Base-by-base conservation (phyloP, 1,140 invertebrate genomes). In the Epicauta chinensis region DNA sequence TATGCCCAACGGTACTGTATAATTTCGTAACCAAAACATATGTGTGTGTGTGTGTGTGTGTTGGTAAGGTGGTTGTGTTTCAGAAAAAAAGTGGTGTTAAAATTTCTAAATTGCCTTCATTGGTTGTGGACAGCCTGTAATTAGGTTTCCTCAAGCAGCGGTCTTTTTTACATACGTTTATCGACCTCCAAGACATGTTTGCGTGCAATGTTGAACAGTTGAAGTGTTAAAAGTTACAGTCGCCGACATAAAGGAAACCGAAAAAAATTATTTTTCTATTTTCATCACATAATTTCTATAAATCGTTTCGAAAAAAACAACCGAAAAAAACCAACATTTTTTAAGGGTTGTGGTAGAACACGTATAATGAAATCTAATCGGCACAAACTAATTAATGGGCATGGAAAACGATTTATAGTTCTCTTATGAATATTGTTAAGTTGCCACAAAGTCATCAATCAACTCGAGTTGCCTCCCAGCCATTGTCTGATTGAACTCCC, bases 31-130 rank as follows among this genome's bases (percentile, higher is more conserved):
- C 47, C 46, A 51, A 59, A 59, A 56, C 51, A 39, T 49, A 29
- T 37, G 35, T 56, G 52, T 54, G 49, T 46, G 53, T 49, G 43
- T 51, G 23, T 46, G 31, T 57, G 53, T 53, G 53, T 42, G 51
- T 32, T 34, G 23, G 34, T 36, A 53, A 31, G 53, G 43, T 59
- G 53, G 14, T 46, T 45, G 23, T 23, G 56, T 55, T 58, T 55
- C 50, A 30, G n/a, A n/a, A 61, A 61, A 61, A 61, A 59, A 16
- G 48, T 55, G 59, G 61, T 63, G 61, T 62, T 65, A 65, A 65
- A 65, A 62, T 61, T 48, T 51, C 51, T 48, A 63, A 65, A 63
- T 65, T 63, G 56, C 63, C 57, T 58, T 54, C 59, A 61, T 63
- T 65, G 55, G 40, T 48, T 41, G 39, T 34, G 41, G 63, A 63